A percentile compares a stretch with the other conserved stretches of the same genome.
Conservation (phyloP, 2,888 invertebrate species). For the Metalampra italica region DNA sequence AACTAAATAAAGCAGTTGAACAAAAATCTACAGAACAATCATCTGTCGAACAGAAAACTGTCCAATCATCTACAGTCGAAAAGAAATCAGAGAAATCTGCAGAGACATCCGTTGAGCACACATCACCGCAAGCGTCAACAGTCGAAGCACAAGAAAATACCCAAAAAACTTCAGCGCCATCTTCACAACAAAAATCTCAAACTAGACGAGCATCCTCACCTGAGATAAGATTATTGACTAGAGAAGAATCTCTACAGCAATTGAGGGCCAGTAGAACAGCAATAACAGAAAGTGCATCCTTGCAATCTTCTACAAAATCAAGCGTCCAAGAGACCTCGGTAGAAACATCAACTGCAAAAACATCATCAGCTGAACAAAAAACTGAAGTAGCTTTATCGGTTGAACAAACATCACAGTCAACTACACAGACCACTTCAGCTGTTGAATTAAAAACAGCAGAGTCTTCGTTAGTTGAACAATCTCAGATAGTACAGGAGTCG, state of each 20-base stretch:
- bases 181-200: conserved; percentile 6
- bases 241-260: conserved; percentile 9
- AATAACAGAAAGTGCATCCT: conserved; percentile 2
- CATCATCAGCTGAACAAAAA: neutral
- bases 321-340: neutral
- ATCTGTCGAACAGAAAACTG: conserved; percentile 1
- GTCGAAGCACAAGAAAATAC: conserved; percentile 37
- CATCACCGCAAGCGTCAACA: conserved; percentile 1
- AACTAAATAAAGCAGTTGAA: conserved; percentile 4
- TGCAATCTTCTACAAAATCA: neutral
- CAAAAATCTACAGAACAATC: conserved; percentile 8
- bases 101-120: conserved; percentile 16
- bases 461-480: neutral
- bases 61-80: neutral
- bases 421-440: neutral
- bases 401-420: conserved; percentile 11
- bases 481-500: neutral
- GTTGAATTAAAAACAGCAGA: neutral
- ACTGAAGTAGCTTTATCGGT: neutral
- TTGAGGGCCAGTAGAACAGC: conserved; percentile 8
- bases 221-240: conserved; percentile 18
- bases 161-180: neutral
- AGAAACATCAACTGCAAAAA: conserved; percentile 9
- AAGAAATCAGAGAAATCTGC: conserved; percentile 16
- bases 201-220: neutral